phyloP scores from a whole-genome alignment of 2,113 vertebrate genomes.

The Pangasianodon gigas region DNA sequence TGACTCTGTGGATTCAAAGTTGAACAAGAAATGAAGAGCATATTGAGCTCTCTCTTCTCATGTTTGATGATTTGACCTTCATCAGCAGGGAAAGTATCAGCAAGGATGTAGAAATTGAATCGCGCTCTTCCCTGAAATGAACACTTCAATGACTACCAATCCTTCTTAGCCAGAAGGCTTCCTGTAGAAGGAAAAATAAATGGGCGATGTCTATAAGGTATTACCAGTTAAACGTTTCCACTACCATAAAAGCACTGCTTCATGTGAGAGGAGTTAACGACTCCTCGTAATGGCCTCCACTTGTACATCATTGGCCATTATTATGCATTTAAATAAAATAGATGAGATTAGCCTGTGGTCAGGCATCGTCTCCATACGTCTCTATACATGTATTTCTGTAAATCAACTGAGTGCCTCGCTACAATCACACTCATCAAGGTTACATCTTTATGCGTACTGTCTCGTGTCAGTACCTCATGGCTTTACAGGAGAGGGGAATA shows the following conservation, averaged over 20 bases:
- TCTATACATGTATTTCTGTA: not conserved
- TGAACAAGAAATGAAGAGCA: not conserved
- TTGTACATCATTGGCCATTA: conserved; percentile 33
- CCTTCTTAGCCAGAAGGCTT: not conserved
- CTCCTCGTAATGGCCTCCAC: conserved; percentile 2
- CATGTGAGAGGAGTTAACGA: not conserved
- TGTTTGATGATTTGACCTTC: not conserved
- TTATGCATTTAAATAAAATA: not conserved
- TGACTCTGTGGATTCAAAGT: not conserved
- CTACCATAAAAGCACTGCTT: not conserved
- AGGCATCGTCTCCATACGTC: not conserved
- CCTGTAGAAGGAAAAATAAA: not conserved
- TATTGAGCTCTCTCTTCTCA: not conserved
- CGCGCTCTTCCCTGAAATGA: not conserved
- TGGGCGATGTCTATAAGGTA: not conserved
- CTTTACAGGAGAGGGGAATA: not conserved
- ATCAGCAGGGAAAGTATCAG: not conserved
- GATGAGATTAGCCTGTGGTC: not conserved
- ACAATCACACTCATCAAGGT: not conserved
- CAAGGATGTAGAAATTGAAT: not conserved
- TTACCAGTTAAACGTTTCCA: not conserved
- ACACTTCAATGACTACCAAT: not conserved
- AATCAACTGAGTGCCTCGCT: not conserved
- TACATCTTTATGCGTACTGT: not conserved
- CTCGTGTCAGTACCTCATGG: not conserved